Evolutionary conservation across 2,888 invertebrate species (phyloP).

Genomic region (Ochropleura leucogaster): DNA sequence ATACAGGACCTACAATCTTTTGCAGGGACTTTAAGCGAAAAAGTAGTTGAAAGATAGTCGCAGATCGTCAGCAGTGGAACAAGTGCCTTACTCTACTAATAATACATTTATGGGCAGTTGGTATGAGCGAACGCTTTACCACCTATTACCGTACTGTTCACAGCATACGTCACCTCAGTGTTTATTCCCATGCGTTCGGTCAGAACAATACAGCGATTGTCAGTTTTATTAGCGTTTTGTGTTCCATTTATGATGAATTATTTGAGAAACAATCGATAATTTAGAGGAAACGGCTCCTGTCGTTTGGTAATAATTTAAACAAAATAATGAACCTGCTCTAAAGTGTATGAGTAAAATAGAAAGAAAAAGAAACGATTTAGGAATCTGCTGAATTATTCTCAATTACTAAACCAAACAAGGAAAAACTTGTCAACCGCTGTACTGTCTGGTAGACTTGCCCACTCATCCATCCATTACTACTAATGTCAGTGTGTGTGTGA

Average conservation of each 20-base stretch:
- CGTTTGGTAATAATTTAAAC: conserved; percentile 9
- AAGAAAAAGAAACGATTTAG: too few species aligned
- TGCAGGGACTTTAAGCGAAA: background rate
- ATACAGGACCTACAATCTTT: background rate
- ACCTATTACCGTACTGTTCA: conserved; percentile 56
- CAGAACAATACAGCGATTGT: conserved; percentile 84
- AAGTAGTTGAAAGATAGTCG: background rate
- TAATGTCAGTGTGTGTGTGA: conserved; percentile 54
- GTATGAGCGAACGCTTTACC: conserved; percentile 61
- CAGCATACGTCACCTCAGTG: conserved; percentile 46
- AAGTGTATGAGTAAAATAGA: background rate
- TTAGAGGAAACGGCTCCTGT: conserved; percentile 35
- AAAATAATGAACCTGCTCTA: background rate
- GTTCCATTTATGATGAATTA: conserved; percentile 57
- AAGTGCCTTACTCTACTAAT: conserved; percentile 77
- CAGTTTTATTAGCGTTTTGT: conserved; percentile 72
- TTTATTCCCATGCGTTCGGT: conserved; percentile 59
- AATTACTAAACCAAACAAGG: too few species aligned
- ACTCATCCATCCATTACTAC: conserved; percentile 25
- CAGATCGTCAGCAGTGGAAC: background rate
- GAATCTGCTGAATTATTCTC: too few species aligned
- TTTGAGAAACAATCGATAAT: conserved; percentile 51
- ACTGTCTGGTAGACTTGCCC: conserved; percentile 20
- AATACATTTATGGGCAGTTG: conserved; percentile 73
- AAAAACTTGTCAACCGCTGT: conserved; percentile 42